A percentile compares a stretch with the other conserved stretches of the same genome.
These are phyloP conservation scores for Oreortyx pictus DNA, from an alignment of 2,797 vertebrate genomes.

Conservation along the genomic window DNA sequence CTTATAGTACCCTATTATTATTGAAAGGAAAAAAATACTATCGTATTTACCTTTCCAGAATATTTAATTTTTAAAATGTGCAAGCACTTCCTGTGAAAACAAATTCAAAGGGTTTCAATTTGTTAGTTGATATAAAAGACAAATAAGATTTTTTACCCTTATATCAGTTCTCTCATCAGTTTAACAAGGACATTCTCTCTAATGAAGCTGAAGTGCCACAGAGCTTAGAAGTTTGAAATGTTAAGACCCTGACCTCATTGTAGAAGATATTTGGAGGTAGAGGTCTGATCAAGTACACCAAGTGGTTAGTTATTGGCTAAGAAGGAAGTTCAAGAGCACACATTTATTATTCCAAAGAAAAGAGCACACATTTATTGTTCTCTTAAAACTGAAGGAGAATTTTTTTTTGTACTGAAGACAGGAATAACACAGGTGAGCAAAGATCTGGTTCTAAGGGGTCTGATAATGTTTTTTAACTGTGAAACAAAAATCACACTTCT, in stretches of 20 bases:
- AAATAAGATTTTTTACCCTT: not conserved
- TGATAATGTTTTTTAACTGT: not conserved
- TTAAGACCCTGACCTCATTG: not conserved
- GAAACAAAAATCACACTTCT: not conserved
- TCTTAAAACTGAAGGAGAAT: too few relatives aligned
- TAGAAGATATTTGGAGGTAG: not conserved
- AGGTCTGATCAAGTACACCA: not conserved
- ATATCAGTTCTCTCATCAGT: not conserved
- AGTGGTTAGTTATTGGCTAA: not conserved
- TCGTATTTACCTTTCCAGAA: conserved; percentile 56
- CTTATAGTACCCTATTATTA: not conserved
- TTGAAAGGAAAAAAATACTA: not conserved
- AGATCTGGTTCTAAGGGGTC: not conserved
- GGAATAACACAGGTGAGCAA: not conserved
- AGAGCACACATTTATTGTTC: not conserved
- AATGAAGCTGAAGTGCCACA: not conserved
- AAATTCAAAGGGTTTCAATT: not conserved
- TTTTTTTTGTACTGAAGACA: not conserved
- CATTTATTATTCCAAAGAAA: not conserved
- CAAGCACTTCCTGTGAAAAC: not conserved
- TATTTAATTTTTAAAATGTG: conserved; percentile 20
- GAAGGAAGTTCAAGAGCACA: not conserved
- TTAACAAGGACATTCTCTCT: not conserved
- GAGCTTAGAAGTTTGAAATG: not conserved
- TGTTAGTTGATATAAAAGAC: not conserved